Conservation (phyloP, 2,113 vertebrate species). For the Odocoileus virginianus region DNA sequence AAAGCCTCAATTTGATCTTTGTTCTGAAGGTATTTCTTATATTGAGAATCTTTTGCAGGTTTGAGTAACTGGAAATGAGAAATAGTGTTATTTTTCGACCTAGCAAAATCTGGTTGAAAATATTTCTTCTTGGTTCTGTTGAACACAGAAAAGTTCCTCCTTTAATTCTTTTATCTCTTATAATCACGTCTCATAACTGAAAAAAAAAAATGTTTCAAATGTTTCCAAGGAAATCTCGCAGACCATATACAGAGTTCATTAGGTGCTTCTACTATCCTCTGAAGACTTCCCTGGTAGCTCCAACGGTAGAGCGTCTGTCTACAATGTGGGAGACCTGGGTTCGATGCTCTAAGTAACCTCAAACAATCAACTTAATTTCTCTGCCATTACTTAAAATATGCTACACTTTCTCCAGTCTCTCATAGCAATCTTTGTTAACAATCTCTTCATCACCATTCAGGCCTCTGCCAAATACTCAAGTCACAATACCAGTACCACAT, state of each 20-base stretch:
- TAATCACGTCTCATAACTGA: neutral
- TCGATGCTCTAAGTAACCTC: neutral
- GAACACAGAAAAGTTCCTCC: neutral
- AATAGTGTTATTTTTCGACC: conserved; percentile 7
- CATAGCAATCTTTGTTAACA: neutral
- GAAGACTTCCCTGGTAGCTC: no score
- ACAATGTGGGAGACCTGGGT: no score
- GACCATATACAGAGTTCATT: neutral
- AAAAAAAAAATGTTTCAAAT: neutral
- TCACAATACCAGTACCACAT: neutral
- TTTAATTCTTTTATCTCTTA: neutral
- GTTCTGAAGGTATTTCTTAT: conserved; percentile 1
- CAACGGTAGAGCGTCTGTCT: no score
- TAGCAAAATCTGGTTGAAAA: neutral
- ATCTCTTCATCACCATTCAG: neutral
- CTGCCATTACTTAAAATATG: neutral
- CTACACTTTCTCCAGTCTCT: neutral
- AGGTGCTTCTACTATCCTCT: neutral
- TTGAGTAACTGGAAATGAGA: neutral
- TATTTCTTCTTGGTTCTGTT: neutral
- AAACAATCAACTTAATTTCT: neutral
- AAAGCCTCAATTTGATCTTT: conserved; percentile 7
- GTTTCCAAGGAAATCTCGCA: neutral
- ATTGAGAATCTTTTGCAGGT: neutral
- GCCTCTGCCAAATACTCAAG: neutral